Conservation (phyloP, 1,140 invertebrate species). For the Homalodisca vitripennis region DNA sequence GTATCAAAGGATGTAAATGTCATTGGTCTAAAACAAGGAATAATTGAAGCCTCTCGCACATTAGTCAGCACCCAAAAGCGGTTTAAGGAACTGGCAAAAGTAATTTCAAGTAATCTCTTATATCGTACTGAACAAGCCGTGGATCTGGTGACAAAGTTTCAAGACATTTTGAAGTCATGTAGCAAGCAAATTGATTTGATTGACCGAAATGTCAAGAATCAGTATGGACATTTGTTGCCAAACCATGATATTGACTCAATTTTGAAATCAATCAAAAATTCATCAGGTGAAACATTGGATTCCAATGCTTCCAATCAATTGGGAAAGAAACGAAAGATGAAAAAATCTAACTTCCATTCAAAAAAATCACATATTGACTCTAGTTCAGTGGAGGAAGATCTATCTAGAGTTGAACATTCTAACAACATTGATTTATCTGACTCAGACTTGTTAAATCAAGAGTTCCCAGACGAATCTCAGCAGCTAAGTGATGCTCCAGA, state of each 20-base stretch:
- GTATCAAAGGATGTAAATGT: neutral
- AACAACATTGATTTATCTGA: too few species aligned
- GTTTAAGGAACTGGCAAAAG: conserved; percentile 14
- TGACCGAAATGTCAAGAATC: neutral
- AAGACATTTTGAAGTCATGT: conserved; percentile 5
- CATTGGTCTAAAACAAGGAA: conserved; percentile 6
- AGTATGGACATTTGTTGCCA: neutral
- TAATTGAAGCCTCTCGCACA: neutral
- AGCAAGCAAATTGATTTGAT: neutral
- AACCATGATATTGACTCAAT: neutral
- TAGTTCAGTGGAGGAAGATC: too few species aligned
- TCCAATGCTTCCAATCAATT: too few species aligned
- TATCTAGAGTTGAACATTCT: too few species aligned
- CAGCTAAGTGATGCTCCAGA: too few species aligned
- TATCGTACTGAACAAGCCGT: neutral
- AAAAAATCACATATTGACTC: too few species aligned
- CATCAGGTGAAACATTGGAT: too few species aligned
- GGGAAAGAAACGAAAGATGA: too few species aligned
- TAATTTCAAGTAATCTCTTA: conserved; percentile 1
- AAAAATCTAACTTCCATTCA: too few species aligned
- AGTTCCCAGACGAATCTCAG: too few species aligned
- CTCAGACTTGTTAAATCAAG: too few species aligned
- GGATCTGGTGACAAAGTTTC: neutral
- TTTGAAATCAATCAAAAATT: neutral
- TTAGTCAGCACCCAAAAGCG: neutral